Evolutionary conservation across 2,888 invertebrate species (phyloP).

Genomic region (Athripsodes cinereus): DNA sequence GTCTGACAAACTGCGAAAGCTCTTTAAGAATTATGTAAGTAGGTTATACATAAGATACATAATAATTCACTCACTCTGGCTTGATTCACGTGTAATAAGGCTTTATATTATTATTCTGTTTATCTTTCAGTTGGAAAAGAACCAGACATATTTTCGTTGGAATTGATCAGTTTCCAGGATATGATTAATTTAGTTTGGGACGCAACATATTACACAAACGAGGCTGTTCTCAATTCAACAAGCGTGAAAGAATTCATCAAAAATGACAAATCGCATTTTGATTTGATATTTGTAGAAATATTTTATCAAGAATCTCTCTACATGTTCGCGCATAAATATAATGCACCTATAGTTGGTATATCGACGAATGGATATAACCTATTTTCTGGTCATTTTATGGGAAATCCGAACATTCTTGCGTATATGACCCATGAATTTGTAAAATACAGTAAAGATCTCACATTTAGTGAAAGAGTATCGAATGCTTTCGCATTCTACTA

Average conservation of each 20-base stretch:
- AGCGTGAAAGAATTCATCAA: slow-evolving; percentile 18
- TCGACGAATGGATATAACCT: slow-evolving; percentile 18
- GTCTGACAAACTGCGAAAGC: too few relatives aligned
- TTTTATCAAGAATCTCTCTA: slow-evolving; percentile 30
- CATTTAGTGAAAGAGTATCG: slow-evolving; percentile 46
- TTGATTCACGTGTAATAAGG: too few relatives aligned
- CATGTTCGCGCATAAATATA: slow-evolving; percentile 30
- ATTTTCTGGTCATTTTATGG: slow-evolving; percentile 15
- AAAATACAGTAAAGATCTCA: slow-evolving; percentile 41
- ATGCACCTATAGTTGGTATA: slow-evolving; percentile 23
- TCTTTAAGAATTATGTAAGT: too few relatives aligned
- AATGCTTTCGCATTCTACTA: slow-evolving; percentile 45
- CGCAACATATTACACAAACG: slow-evolving; percentile 33
- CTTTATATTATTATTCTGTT: neutral
- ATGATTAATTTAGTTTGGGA: slow-evolving; percentile 27
- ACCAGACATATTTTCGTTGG: slow-evolving; percentile 17
- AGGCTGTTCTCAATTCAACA: slow-evolving; percentile 13
- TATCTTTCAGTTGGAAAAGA: slow-evolving; percentile 16
- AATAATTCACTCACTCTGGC: too few relatives aligned
- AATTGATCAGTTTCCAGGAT: neutral
- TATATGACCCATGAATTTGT: slow-evolving; percentile 42
- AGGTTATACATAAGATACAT: too few relatives aligned
- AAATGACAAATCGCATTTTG: slow-evolving; percentile 26
- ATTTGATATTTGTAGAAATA: slow-evolving; percentile 29
- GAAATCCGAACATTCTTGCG: slow-evolving; percentile 30